Conservation (phyloP, 2,888 invertebrate species). For the Chloroclystis v-ata region DNA sequence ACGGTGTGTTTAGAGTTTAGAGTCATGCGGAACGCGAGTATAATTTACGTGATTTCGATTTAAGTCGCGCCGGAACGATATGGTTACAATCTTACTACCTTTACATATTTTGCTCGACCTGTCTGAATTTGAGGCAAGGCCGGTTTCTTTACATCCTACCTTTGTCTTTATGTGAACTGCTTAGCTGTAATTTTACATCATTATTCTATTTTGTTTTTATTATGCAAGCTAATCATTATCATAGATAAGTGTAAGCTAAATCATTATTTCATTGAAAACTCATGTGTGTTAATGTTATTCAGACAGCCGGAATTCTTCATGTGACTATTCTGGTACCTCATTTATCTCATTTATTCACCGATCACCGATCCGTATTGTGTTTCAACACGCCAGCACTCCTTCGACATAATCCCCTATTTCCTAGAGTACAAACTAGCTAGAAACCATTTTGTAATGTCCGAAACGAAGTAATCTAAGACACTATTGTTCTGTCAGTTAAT, state of each 20-base stretch:
- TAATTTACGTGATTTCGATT: slow-evolving; percentile 9
- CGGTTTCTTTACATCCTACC: no score
- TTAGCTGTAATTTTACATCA: no score
- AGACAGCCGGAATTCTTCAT: slow-evolving; percentile 25
- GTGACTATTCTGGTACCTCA: slow-evolving; percentile 24
- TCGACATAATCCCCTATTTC: background rate
- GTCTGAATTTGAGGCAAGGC: no score
- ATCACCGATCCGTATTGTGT: slow-evolving; percentile 16
- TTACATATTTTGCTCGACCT: no score
- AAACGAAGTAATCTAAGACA: slow-evolving; percentile 3
- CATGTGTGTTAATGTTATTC: slow-evolving; percentile 18
- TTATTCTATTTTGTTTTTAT: no score
- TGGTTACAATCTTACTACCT: no score
- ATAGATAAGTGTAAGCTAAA: no score
- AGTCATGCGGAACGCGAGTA: slow-evolving; percentile 5
- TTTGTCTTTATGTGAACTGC: no score
- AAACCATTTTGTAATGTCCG: slow-evolving; percentile 8
- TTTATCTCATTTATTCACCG: slow-evolving; percentile 9
- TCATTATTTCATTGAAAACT: slow-evolving; percentile 4
- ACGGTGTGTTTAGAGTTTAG: slow-evolving; percentile 3
- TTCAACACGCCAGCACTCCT: slow-evolving; percentile 10
- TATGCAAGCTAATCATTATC: no score
- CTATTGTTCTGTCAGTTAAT: slow-evolving; percentile 7
- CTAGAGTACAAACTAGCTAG: slow-evolving; percentile 3
- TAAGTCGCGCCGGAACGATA: slow-evolving; percentile 1